These are phyloP conservation scores for Trididemnum nubilum DNA, from an alignment of 23 tunicate genomes.

Conservation along the genomic window DNA sequence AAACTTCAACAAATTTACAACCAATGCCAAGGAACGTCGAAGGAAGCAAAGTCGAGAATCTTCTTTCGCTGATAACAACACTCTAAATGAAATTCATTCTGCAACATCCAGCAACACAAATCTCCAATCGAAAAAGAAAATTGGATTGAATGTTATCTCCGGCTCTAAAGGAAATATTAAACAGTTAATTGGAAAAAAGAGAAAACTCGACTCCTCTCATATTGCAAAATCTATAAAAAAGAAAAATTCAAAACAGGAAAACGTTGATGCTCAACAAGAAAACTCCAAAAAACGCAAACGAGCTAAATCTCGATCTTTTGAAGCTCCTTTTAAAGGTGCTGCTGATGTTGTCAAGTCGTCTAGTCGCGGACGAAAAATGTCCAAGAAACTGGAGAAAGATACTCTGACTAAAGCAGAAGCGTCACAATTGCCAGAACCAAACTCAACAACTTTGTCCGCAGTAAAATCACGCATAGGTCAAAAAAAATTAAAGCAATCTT, in stretches of 20 bases:
- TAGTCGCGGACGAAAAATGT: not conserved
- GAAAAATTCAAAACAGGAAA: not conserved
- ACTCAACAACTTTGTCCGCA: not conserved
- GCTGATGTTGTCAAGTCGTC: not conserved
- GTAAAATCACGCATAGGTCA: not conserved
- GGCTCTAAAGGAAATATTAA: too few species aligned
- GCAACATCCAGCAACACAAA: too few species aligned
- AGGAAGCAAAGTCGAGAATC: too few species aligned
- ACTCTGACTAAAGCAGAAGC: not conserved
- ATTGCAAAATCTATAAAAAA: too few species aligned
- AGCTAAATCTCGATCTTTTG: not conserved
- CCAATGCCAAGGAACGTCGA: too few species aligned
- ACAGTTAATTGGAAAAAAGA: too few species aligned
- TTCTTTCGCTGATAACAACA: too few species aligned
- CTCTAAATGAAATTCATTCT: too few species aligned
- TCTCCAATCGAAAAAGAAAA: too few species aligned
- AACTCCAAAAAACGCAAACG: not conserved
- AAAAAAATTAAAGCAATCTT: not conserved
- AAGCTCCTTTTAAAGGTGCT: not conserved
- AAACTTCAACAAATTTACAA: too few species aligned
- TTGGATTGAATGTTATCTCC: too few species aligned
- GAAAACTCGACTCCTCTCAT: too few species aligned
- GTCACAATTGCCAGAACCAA: not conserved
- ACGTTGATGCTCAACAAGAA: not conserved
- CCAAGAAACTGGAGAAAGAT: not conserved